phyloP scores from a whole-genome alignment of 2,113 vertebrate genomes.

The Coptodon bakossiorum region DNA sequence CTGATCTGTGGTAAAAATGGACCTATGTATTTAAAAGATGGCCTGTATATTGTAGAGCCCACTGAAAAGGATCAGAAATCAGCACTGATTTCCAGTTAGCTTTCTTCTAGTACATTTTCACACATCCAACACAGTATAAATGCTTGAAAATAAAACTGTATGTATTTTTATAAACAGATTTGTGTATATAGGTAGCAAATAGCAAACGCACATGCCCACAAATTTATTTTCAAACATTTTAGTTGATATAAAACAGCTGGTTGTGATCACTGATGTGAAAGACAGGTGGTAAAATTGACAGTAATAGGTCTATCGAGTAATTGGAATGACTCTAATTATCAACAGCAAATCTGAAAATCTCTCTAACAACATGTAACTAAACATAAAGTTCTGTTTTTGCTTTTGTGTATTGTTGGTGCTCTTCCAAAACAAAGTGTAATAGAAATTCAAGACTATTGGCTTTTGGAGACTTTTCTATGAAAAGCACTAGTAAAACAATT shows the following conservation, averaged over 20 bases:
- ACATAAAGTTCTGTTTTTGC: background rate
- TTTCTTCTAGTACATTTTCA: background rate
- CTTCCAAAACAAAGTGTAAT: background rate
- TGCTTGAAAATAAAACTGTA: background rate
- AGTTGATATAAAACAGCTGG: background rate
- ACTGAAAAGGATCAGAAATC: background rate
- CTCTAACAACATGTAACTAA: background rate
- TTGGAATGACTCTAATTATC: background rate
- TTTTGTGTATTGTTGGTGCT: background rate
- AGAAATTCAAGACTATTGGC: background rate
- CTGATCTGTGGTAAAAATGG: background rate
- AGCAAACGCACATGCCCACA: background rate
- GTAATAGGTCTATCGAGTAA: background rate
- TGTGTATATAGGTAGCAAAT: accelerated
- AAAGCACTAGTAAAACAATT: background rate
- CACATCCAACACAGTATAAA: background rate
- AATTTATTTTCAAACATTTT: background rate
- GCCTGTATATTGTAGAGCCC: background rate
- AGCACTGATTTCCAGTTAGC: background rate
- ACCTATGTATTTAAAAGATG: background rate
- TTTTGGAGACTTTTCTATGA: background rate
- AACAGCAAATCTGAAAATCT: background rate
- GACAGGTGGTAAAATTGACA: background rate
- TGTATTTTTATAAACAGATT: background rate
- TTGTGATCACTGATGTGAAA: background rate